phyloP scores from a whole-genome alignment of 2,888 invertebrate species.

The Apodemia hepburni region DNA sequence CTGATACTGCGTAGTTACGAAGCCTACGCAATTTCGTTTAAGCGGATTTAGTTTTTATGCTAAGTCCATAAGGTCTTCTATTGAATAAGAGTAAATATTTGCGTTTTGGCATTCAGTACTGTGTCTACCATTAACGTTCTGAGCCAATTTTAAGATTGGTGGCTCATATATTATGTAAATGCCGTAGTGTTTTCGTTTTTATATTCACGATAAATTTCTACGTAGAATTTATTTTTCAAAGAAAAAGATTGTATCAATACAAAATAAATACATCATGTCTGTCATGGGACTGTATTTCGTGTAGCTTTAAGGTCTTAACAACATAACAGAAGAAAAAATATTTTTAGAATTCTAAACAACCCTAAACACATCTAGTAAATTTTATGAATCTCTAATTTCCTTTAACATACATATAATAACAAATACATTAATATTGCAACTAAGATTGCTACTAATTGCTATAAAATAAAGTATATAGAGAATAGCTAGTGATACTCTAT shows the following conservation, averaged over 20 bases:
- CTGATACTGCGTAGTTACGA: slow-evolving; percentile 7
- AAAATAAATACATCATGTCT: not conserved
- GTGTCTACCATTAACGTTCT: slow-evolving; percentile 6
- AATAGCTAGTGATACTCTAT: too few relatives aligned
- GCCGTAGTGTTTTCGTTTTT: not conserved
- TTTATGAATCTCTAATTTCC: too few relatives aligned
- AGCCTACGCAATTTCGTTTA: slow-evolving; percentile 5
- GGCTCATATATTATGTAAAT: slow-evolving; percentile 8
- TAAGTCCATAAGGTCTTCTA: not conserved
- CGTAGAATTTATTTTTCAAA: not conserved
- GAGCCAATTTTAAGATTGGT: slow-evolving; percentile 15
- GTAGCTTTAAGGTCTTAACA: too few relatives aligned
- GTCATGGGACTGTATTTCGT: not conserved
- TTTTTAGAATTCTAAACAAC: too few relatives aligned
- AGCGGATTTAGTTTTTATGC: not conserved
- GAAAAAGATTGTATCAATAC: not conserved
- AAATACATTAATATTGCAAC: too few relatives aligned
- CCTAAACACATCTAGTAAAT: too few relatives aligned
- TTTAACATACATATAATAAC: too few relatives aligned
- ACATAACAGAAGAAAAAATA: too few relatives aligned
- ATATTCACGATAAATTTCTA: not conserved
- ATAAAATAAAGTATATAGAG: too few relatives aligned
- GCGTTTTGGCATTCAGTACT: slow-evolving; percentile 14
- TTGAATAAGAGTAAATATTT: slow-evolving; percentile 1
- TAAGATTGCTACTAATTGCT: too few relatives aligned